Conservation (phyloP, 2,888 invertebrate genomes). For the Schrankia costaestrigalis region DNA sequence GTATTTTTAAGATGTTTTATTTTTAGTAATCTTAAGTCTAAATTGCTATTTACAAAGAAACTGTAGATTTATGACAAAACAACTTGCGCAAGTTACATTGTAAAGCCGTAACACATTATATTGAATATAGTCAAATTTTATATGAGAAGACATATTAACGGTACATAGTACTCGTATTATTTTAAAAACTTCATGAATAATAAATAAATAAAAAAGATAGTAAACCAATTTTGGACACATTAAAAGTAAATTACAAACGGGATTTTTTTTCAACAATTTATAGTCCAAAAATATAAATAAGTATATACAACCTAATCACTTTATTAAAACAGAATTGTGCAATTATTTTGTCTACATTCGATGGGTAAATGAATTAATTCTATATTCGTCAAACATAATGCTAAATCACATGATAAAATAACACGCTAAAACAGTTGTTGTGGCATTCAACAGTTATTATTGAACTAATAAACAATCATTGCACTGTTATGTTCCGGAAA, state of each 20-base stretch:
- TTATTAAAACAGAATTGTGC: neutral
- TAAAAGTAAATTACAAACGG: too few relatives aligned
- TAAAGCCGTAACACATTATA: conserved; percentile 21
- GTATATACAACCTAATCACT: conserved; percentile 6
- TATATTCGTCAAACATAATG: conserved; percentile 31
- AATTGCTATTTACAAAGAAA: conserved; percentile 42
- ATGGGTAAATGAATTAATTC: conserved; percentile 27
- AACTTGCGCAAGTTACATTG: conserved; percentile 25
- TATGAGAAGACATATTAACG: conserved; percentile 12
- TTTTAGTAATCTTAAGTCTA: conserved; percentile 23
- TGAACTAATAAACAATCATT: conserved; percentile 35
- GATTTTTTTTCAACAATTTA: neutral
- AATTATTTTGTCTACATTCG: conserved; percentile 17
- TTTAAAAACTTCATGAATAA: conserved; percentile 14
- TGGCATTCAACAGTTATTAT: conserved; percentile 28
- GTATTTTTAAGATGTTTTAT: conserved; percentile 14
- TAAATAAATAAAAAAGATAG: conserved; percentile 29
- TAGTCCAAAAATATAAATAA: conserved; percentile 9
- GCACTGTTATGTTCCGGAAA: conserved; percentile 23
- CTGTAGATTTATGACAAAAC: conserved; percentile 23
- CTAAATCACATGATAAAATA: conserved; percentile 36
- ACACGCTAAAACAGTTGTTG: conserved; percentile 22
- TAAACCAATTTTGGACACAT: conserved; percentile 5
- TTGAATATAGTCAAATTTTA: conserved; percentile 11
- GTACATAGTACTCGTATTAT: conserved; percentile 1